Percentiles rank a stretch among this genome's conserved stretches.
Conservation (phyloP, 2,797 vertebrate species). For the Hydrophis major region DNA sequence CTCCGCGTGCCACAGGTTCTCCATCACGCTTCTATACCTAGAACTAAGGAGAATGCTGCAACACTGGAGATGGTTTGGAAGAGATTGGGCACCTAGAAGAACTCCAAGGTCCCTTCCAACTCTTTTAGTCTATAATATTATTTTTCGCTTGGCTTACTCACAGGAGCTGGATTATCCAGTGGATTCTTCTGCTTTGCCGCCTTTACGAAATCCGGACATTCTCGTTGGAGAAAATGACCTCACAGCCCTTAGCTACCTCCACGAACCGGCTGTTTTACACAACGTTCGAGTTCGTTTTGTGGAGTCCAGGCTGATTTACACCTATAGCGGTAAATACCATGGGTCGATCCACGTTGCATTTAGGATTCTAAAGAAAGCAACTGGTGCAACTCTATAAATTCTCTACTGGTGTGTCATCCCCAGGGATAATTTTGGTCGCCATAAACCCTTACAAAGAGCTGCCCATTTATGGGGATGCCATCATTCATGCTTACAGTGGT, state of each 20-base stretch:
- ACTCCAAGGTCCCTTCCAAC: background rate
- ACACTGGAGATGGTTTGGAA: background rate
- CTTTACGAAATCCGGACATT: conserved; percentile 94
- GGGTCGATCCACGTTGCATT: background rate
- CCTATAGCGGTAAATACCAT: conserved; percentile 87
- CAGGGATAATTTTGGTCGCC: conserved; percentile 96
- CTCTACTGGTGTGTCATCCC: conserved; percentile 2
- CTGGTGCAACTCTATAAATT: background rate
- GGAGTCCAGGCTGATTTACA: conserved; percentile 96
- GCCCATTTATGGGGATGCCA: conserved; percentile 92
- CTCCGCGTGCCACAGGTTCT: too few species aligned
- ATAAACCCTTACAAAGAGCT: conserved; percentile 95
- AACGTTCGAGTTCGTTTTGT: conserved; percentile 94
- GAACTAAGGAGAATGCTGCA: background rate
- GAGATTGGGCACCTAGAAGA: background rate
- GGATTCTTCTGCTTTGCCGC: conserved; percentile 80
- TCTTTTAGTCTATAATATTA: background rate
- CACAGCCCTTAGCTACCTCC: conserved; percentile 96
- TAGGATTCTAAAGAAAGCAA: background rate
- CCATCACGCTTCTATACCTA: too few species aligned
- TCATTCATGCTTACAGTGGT: conserved; percentile 96
- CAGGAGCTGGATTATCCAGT: conserved; percentile 81
- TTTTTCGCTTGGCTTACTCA: background rate
- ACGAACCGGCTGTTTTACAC: conserved; percentile 93
- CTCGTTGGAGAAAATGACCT: conserved; percentile 99